Conservation (phyloP, 2,888 invertebrate species). For the Heliconius aoede region DNA sequence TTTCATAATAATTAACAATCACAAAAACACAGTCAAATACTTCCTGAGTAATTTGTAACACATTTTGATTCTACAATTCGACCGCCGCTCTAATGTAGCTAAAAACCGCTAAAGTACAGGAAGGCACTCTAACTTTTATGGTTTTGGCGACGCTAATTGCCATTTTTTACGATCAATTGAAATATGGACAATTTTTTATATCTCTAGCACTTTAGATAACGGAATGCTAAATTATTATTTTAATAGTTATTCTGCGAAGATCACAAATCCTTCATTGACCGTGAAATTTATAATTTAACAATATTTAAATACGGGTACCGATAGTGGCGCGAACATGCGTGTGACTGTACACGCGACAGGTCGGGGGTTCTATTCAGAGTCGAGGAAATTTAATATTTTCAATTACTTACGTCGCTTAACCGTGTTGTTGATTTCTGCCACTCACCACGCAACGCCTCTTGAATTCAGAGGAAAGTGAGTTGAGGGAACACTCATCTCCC, state of each 20-base stretch:
- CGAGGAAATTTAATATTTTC: too few relatives aligned
- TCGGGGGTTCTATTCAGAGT: too few relatives aligned
- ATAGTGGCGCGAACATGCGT: too few relatives aligned
- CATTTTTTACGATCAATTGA: conserved; percentile 5
- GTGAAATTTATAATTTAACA: conserved; percentile 8
- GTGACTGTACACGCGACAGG: too few relatives aligned
- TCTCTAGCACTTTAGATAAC: neutral
- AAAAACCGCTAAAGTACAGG: neutral
- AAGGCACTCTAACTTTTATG: conserved; percentile 4
- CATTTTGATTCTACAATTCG: neutral
- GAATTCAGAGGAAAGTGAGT: too few relatives aligned
- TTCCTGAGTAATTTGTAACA: neutral
- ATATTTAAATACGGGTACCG: neutral
- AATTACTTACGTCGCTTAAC: too few relatives aligned
- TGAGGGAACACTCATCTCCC: neutral
- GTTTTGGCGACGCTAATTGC: conserved; percentile 13
- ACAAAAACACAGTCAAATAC: neutral
- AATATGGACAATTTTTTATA: neutral
- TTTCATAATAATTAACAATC: neutral
- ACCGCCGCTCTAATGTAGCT: neutral
- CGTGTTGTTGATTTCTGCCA: too few relatives aligned
- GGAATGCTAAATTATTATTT: neutral
- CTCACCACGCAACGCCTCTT: too few relatives aligned
- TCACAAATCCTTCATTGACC: neutral
- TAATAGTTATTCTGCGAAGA: neutral